These are phyloP conservation scores for Heteropelma amictum DNA, from an alignment of 2,888 invertebrate species.

Conservation along the genomic window DNA sequence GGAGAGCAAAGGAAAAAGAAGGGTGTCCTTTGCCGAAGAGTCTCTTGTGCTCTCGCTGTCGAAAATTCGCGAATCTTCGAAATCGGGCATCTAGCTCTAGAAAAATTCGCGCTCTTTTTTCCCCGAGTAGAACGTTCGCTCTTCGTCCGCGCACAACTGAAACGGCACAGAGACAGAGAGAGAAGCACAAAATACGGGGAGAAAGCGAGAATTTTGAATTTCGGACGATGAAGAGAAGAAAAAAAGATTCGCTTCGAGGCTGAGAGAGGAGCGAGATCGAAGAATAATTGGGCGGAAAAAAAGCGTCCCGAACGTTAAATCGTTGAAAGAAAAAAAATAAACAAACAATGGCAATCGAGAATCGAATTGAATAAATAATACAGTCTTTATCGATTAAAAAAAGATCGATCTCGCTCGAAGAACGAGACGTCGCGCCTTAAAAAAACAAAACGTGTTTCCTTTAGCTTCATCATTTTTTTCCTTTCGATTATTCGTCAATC, in stretches of 20 bases:
- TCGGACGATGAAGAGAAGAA: too few species aligned
- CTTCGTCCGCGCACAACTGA: slow-evolving; percentile 47
- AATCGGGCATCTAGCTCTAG: not conserved
- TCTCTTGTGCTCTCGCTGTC: too few species aligned
- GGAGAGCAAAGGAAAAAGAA: not conserved
- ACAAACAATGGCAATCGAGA: too few species aligned
- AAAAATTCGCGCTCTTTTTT: slow-evolving; percentile 47
- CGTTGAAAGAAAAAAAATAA: too few species aligned
- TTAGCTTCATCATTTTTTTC: too few species aligned
- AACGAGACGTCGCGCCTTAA: too few species aligned
- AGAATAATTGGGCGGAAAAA: not conserved
- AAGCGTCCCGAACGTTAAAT: too few species aligned
- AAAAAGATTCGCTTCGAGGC: not conserved
- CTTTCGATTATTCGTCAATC: too few species aligned
- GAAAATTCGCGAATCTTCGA: not conserved
- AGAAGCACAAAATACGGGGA: not conserved
- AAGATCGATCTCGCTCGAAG: too few species aligned
- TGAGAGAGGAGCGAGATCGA: not conserved
- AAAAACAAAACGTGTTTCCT: too few species aligned
- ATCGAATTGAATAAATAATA: too few species aligned
- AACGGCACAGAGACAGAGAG: slow-evolving; percentile 27
- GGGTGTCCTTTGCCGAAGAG: not conserved
- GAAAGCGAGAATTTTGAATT: not conserved
- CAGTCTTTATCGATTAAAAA: too few species aligned
- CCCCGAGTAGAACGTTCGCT: slow-evolving; percentile 48